Conservation (phyloP, 2,797 vertebrate species). For the Gadopsis marmoratus region DNA sequence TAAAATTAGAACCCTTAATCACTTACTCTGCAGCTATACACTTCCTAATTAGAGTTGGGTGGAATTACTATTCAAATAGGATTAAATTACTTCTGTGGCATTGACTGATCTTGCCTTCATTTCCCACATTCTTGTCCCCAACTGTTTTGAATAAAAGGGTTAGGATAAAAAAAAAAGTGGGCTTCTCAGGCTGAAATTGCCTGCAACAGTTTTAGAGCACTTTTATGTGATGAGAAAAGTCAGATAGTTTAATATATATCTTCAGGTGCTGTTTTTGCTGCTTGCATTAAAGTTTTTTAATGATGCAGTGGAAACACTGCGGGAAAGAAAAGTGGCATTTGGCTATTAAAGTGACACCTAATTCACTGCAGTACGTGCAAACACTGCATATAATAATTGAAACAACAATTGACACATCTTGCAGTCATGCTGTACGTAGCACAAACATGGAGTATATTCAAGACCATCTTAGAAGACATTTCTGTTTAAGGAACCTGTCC, state of each 20-base stretch:
- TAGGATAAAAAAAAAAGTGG: slow-evolving; percentile 21
- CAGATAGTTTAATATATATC: slow-evolving; percentile 49
- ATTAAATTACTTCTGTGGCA: slow-evolving; percentile 71
- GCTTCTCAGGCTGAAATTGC: slow-evolving; percentile 34
- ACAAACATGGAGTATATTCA: background rate
- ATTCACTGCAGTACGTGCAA: slow-evolving; percentile 23
- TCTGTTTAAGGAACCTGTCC: background rate
- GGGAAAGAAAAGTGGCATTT: background rate
- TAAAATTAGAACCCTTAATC: slow-evolving; percentile 74
- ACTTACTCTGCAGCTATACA: slow-evolving; percentile 67
- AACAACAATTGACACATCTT: background rate
- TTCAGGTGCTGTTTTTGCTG: slow-evolving; percentile 39
- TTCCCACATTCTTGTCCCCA: slow-evolving; percentile 64
- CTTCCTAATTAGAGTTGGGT: slow-evolving; percentile 71
- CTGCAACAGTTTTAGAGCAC: slow-evolving; percentile 47
- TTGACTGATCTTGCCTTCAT: slow-evolving; percentile 72
- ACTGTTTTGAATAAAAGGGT: slow-evolving; percentile 55
- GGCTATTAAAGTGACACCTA: slow-evolving; percentile 29
- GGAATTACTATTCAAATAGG: slow-evolving; percentile 74
- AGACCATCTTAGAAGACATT: slow-evolving; percentile 1
- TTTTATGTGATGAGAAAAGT: slow-evolving; percentile 52
- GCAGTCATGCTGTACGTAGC: background rate
- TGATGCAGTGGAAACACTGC: slow-evolving; percentile 27
- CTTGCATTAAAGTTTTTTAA: slow-evolving; percentile 44
- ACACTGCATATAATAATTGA: slow-evolving; percentile 15